These are phyloP conservation scores for Limanda limanda DNA, from an alignment of 2,113 vertebrate species.

Conservation along the genomic window DNA sequence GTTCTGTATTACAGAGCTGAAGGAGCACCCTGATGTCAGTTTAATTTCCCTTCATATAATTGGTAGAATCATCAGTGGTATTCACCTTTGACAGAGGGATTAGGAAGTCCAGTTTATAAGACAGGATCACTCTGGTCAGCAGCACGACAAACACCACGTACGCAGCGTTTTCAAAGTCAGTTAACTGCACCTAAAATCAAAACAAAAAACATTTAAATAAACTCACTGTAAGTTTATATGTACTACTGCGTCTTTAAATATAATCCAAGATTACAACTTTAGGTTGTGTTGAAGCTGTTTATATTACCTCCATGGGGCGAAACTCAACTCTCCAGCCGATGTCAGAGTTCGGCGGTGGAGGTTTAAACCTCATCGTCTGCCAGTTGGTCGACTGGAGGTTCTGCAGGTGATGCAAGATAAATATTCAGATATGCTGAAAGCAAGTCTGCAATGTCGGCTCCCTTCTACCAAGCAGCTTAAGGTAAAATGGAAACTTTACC, in stretches of 20 bases:
- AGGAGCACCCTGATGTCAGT: not conserved
- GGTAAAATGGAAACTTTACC: constrained; percentile 67
- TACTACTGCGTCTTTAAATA: not conserved
- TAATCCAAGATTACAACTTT: not conserved
- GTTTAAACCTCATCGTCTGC: constrained; percentile 99
- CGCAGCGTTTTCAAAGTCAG: constrained; percentile 98
- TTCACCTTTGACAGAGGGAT: constrained; percentile 97
- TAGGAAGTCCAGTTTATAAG: constrained; percentile 97
- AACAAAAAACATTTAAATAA: not conserved
- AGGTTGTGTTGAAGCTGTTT: not conserved
- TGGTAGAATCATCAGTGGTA: not conserved
- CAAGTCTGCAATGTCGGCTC: not conserved
- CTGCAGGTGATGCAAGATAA: constrained; percentile 75
- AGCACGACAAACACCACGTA: constrained; percentile 98
- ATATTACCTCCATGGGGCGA: constrained; percentile 95
- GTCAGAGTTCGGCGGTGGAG: constrained; percentile 97
- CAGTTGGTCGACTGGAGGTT: constrained; percentile 99
- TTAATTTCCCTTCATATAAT: not conserved
- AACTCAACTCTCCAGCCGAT: constrained; percentile 99
- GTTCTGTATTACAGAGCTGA: not conserved
- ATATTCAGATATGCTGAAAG: not conserved
- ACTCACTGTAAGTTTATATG: not conserved
- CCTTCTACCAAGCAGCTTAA: too few relatives aligned
- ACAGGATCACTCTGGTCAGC: constrained; percentile 96
- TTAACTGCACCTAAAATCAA: constrained; percentile 90